A percentile compares a stretch with the other conserved stretches of the same genome.
These are phyloP conservation scores for Phallusia fumigata DNA, from an alignment of 23 tunicate genomes.

Conservation along the genomic window DNA sequence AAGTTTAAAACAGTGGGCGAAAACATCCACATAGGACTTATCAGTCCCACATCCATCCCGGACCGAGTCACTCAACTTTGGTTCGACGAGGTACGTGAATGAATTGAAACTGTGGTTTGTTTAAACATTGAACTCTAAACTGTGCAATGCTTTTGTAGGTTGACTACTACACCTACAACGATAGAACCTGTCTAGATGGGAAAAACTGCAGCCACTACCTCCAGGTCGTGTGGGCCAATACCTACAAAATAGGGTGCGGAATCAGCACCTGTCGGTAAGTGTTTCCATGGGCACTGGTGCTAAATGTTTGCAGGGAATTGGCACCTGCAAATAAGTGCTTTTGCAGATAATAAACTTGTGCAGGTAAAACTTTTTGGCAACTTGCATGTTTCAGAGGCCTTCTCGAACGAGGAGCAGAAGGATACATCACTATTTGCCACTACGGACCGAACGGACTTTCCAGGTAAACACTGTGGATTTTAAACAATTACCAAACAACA, in stretches of 20 bases:
- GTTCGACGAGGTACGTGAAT: background rate
- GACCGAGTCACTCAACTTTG: background rate
- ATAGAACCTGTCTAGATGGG: background rate
- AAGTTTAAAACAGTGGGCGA: background rate
- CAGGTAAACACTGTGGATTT: background rate
- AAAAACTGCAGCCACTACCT: background rate
- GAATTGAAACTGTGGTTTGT: background rate
- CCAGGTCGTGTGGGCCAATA: conserved; percentile 19
- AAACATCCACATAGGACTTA: background rate
- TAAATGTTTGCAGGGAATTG: too few species aligned
- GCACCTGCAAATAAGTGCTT: background rate
- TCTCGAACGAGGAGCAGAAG: background rate
- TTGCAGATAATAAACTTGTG: background rate
- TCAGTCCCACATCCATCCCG: background rate
- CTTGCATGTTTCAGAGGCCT: background rate
- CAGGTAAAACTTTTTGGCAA: background rate
- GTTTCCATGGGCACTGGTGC: background rate
- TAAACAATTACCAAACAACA: too few species aligned
- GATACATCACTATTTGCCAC: conserved; percentile 8
- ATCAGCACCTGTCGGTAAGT: conserved; percentile 19
- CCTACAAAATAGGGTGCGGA: conserved; percentile 16
- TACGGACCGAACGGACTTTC: conserved; percentile 22
- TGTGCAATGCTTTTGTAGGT: too few species aligned
- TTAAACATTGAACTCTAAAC: too few species aligned
- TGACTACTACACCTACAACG: background rate